These are phyloP conservation scores for Delichon dasypus DNA, from an alignment of 2,797 vertebrate genomes.

Conservation along the genomic window DNA sequence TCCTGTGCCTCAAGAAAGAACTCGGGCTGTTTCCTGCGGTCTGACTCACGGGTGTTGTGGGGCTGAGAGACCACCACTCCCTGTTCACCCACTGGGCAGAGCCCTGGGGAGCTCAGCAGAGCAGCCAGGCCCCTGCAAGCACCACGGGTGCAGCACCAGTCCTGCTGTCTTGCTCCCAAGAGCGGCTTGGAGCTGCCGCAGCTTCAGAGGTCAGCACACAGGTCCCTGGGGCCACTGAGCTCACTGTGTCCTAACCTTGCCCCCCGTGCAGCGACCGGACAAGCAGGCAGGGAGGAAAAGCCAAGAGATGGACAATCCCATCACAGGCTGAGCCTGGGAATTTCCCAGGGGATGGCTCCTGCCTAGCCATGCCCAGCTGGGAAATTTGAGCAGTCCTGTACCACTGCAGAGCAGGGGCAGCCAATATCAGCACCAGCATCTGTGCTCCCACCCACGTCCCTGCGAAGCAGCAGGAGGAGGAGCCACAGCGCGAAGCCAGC, in stretches of 20 bases:
- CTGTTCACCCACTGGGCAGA: background rate
- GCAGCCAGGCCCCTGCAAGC: background rate
- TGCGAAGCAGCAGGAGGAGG: rapidly evolving
- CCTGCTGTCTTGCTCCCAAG: background rate
- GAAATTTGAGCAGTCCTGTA: background rate
- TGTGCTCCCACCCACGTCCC: background rate
- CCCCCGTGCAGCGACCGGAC: rapidly evolving
- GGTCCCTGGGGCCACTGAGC: background rate
- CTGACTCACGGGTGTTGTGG: rapidly evolving
- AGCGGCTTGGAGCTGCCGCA: background rate
- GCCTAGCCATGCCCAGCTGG: background rate
- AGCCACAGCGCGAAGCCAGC: rapidly evolving
- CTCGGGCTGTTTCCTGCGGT: background rate
- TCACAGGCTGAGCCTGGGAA: background rate
- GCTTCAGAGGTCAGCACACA: background rate
- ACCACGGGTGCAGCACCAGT: rapidly evolving
- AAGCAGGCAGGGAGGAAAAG: background rate
- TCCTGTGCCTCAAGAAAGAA: background rate
- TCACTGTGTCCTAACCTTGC: background rate
- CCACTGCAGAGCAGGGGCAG: background rate
- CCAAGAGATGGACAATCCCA: background rate
- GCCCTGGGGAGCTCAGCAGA: background rate
- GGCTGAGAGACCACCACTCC: background rate
- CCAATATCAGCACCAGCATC: background rate
- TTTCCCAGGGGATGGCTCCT: background rate